Evolutionary conservation across 2,797 vertebrate species (phyloP).

Genomic region (Channa striata): DNA sequence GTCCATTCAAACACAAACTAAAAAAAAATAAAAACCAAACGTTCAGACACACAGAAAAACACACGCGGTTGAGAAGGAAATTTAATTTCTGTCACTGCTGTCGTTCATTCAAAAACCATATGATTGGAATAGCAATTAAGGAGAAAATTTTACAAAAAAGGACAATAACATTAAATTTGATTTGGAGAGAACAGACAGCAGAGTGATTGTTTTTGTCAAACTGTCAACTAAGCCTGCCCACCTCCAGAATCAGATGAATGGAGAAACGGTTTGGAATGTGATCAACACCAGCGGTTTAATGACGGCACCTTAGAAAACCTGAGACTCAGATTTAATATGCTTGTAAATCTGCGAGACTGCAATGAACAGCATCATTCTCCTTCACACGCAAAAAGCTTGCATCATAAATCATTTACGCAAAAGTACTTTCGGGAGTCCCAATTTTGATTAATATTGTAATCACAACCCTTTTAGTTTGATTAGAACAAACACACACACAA

Average conservation of each 20-base stretch:
- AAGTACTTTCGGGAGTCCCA: slow-evolving; percentile 23
- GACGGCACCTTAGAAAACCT: slow-evolving; percentile 40
- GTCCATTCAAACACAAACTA: slow-evolving; percentile 28
- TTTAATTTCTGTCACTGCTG: background rate
- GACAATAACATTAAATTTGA: slow-evolving; percentile 30
- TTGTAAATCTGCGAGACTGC: slow-evolving; percentile 54
- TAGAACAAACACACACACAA: slow-evolving; percentile 44
- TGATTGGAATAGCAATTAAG: slow-evolving; percentile 40
- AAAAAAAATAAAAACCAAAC: slow-evolving; percentile 24
- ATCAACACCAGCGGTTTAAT: slow-evolving; percentile 49
- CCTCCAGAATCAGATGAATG: slow-evolving; percentile 1
- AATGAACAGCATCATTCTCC: slow-evolving; percentile 11
- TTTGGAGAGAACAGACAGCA: slow-evolving; percentile 29
- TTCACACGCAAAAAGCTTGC: slow-evolving; percentile 14
- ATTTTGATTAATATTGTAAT: slow-evolving; percentile 64
- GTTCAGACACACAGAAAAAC: slow-evolving; percentile 6
- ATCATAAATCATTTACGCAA: slow-evolving; percentile 50
- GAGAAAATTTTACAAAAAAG: slow-evolving; percentile 36
- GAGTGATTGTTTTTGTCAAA: slow-evolving; percentile 55
- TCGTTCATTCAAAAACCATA: slow-evolving; percentile 20
- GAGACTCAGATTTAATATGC: slow-evolving; percentile 49
- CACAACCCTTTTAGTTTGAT: slow-evolving; percentile 72
- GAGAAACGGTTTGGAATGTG: slow-evolving; percentile 28
- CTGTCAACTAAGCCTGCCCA: slow-evolving; percentile 34
- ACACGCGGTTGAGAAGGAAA: background rate